Evolutionary conservation across 2,113 vertebrate species (phyloP), one percentile per base, ranked within the genome.

Genomic region (Pseudopodoces humilis): DNA sequence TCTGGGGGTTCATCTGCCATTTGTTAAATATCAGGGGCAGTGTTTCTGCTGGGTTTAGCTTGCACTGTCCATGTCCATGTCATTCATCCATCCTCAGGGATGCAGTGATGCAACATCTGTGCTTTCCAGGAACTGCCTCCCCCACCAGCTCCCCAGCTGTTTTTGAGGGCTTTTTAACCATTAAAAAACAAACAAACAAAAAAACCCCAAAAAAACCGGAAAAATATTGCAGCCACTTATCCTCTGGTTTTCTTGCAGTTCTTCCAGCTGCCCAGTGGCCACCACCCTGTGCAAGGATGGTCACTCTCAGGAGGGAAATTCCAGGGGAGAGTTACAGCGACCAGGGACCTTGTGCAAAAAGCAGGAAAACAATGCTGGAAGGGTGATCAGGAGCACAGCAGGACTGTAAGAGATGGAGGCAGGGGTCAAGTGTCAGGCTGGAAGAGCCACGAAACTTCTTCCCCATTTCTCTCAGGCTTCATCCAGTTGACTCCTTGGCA

Each of bases 101-200:
- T 33, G 43, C 37, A 71, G 62, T 0, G 3, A 58, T 23, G 11
- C 28, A 49, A 6, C 0, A 0, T 6, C 10, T 37, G 28, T 56
- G 21, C 23, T 35, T 17, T 41, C 18, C 13, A 74, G 60, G 23
- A 64, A 3, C 25, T 59, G 44, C 11, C 30, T 56, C 46, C 23
- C 59, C 14, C 31, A 31, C 4, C 46, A 50, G 33, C 28, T 62
- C 15, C 53, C 35, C 62, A 13, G 43, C 24, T 86, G 52, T 63
- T 59, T 77, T 46, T 4, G 3, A 72, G 25, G 17, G 20, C 50
- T 80, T 58, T 23, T 76, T 20, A 69, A 79, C 19, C 13, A 63
- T 25, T 22, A 22, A 28, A 41, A n/a, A 23, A 27, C n/a, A 63
- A 46, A 50, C 47, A n/a, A n/a, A 19, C 24, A 60, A 49, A 14